phyloP scores from a whole-genome alignment of 1,140 invertebrate species.

The Drosophila lini region DNA sequence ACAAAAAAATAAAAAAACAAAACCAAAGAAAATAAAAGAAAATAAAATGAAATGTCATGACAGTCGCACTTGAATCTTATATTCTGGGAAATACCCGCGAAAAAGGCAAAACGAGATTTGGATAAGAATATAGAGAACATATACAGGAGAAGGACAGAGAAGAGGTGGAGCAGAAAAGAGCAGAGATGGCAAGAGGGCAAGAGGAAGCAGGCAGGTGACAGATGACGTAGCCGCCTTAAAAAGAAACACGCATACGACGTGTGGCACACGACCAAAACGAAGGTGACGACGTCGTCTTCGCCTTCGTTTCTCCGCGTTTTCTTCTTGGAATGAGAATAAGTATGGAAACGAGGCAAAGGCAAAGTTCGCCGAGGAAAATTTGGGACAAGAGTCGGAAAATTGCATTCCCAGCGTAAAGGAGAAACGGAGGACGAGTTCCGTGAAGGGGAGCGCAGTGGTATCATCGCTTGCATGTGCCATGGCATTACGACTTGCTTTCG shows the following conservation, averaged over 20 bases:
- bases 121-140: constrained; percentile 31
- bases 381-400: constrained; percentile 56
- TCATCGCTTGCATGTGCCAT: constrained; percentile 42
- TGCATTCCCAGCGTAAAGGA: constrained; percentile 40
- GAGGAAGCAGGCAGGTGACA: constrained; percentile 58
- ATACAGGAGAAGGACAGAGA: background rate
- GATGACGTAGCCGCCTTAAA: constrained; percentile 75
- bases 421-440: constrained; percentile 15
- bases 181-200: constrained; percentile 17
- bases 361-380: constrained; percentile 59
- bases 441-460: constrained; percentile 10
- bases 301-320: constrained; percentile 21
- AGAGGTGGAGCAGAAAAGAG: constrained; percentile 12
- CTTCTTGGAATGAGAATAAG: constrained; percentile 12
- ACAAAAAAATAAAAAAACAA: background rate
- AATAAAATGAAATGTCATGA: constrained; percentile 44
- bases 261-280: constrained; percentile 71
- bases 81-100: constrained; percentile 78
- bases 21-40: constrained; percentile 1
- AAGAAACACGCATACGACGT: constrained; percentile 80
- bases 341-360: constrained; percentile 52
- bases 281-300: constrained; percentile 34
- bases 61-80: constrained; percentile 55
- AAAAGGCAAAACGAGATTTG: constrained; percentile 64
- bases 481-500: constrained; percentile 26